Evolutionary conservation across 2,888 invertebrate genomes (phyloP), one percentile per base, ranked within the genome.

Genomic region (Elysia crispata): DNA sequence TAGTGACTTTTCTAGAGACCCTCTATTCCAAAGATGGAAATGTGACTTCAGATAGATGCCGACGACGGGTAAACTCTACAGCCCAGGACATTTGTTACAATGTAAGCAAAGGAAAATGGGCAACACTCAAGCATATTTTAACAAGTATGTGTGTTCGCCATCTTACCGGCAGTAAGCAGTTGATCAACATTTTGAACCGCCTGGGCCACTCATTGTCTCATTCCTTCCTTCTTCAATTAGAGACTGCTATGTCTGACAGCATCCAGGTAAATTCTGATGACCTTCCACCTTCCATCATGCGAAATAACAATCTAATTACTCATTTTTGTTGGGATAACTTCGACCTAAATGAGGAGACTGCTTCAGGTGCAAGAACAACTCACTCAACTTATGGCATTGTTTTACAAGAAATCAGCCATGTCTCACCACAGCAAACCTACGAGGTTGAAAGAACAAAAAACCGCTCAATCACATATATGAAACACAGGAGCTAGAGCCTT

Each of bases 321-420:
- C n/a, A n/a, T n/a, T n/a, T n/a, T n/a, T n/a, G n/a, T n/a, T n/a
- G 81, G 82, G 84, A 82, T 72, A 82, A 85, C 25, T 82, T 83
- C 74, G 85, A 83, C 50, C 25, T 82, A 31, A 80, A 78, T 15
- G 82, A 84, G 57, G 82, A 83, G 30, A 81, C 77, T 0, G 79
- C 81, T 31, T 81, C 81, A 28, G 82, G 80, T 3, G 15, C 76
- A 57, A 83, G 76, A 1, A 84, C 83, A 75, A 84, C 74, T 77
- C n/a, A 83, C 25, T 67, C 82, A 0, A 67, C 83, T 30, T 82
- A 83, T 62, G 81, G 82, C 3, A 82, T 84, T 20, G 78, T 81
- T n/a, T 76, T 83, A 13, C 82, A 84, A 81, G 84, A 83, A 64
- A 64, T 64, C 25, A 64, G 23, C 13, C 23, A 64, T 23, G 23